phyloP scores from a whole-genome alignment of 2,888 invertebrate species.

The Leptura quadrifasciata region DNA sequence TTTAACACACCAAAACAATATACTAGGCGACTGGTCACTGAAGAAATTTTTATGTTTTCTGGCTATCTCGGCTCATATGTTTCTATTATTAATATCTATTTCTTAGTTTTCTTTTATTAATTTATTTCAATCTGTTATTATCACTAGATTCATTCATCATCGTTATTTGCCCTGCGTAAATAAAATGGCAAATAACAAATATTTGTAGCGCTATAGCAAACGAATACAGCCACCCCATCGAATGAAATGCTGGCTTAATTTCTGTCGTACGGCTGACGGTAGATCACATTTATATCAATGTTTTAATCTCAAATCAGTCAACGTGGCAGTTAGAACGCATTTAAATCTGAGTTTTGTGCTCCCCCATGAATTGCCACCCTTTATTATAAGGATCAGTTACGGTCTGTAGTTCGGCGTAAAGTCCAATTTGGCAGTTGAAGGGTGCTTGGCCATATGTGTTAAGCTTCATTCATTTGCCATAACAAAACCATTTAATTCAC shows the following conservation, averaged over 20 bases:
- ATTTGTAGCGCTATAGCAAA: not conserved
- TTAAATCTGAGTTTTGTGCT: slow-evolving; percentile 22
- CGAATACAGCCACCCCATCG: not conserved
- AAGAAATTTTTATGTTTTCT: too few relatives aligned
- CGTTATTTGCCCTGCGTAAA: not conserved
- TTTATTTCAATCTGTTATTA: too few relatives aligned
- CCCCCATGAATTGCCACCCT: slow-evolving; percentile 22
- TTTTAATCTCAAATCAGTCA: slow-evolving; percentile 7
- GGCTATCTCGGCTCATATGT: too few relatives aligned
- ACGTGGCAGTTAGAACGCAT: slow-evolving; percentile 4
- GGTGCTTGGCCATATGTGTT: slow-evolving; percentile 28
- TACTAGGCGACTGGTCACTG: too few relatives aligned
- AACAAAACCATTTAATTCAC: slow-evolving; percentile 14
- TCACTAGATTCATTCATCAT: too few relatives aligned
- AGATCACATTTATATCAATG: not conserved
- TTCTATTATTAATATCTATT: too few relatives aligned
- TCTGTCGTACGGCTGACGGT: not conserved
- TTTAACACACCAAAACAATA: too few relatives aligned
- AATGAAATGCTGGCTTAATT: not conserved
- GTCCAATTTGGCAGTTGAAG: slow-evolving; percentile 27
- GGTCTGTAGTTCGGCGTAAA: slow-evolving; percentile 6
- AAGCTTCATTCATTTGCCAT: slow-evolving; percentile 15
- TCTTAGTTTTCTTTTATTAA: too few relatives aligned
- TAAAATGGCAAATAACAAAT: not conserved
- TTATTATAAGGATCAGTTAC: slow-evolving; percentile 29